Evolutionary conservation across 2,797 vertebrate species (phyloP).

Genomic region (Enteromius argenteus): DNA sequence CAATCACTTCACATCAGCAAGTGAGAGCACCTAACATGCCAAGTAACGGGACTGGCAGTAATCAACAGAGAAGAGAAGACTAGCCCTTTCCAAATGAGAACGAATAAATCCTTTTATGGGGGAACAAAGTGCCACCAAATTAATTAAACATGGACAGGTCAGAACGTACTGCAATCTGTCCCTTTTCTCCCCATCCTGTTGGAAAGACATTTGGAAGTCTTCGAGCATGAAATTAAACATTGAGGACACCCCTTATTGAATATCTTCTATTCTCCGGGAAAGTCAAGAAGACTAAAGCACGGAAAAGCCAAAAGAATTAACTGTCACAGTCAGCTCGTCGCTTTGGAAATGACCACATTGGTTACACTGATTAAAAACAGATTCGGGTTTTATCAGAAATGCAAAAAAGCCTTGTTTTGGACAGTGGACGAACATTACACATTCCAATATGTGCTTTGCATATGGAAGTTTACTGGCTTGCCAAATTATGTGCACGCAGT

Average conservation of each 20-base stretch:
- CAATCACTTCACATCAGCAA: constrained; percentile 7
- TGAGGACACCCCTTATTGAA: constrained; percentile 78
- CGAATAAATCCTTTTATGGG: constrained; percentile 24
- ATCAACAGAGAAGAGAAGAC: constrained; percentile 7
- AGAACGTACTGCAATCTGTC: constrained; percentile 55
- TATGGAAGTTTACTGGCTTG: constrained; percentile 16
- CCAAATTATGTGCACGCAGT: background rate
- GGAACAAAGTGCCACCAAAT: constrained; percentile 52
- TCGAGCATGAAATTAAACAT: constrained; percentile 87
- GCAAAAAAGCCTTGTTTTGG: constrained; percentile 16
- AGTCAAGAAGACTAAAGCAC: constrained; percentile 52
- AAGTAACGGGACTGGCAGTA: background rate
- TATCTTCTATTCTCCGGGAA: constrained; percentile 74
- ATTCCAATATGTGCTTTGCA: constrained; percentile 17
- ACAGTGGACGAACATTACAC: background rate
- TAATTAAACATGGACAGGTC: constrained; percentile 57
- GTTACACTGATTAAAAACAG: constrained; percentile 42
- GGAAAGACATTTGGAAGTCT: constrained; percentile 77
- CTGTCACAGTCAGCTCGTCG: constrained; percentile 28
- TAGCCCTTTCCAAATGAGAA: constrained; percentile 24
- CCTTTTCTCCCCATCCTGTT: constrained; percentile 65
- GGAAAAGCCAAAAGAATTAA: constrained; percentile 43
- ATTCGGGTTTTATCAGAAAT: constrained; percentile 21
- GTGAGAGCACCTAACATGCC: background rate
- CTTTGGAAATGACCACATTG: constrained; percentile 36